Percentiles rank a stretch among this genome's conserved stretches.
These are phyloP conservation scores for Pseudochirops cupreus DNA, from an alignment of 2,797 vertebrate species.

Conservation along the genomic window DNA sequence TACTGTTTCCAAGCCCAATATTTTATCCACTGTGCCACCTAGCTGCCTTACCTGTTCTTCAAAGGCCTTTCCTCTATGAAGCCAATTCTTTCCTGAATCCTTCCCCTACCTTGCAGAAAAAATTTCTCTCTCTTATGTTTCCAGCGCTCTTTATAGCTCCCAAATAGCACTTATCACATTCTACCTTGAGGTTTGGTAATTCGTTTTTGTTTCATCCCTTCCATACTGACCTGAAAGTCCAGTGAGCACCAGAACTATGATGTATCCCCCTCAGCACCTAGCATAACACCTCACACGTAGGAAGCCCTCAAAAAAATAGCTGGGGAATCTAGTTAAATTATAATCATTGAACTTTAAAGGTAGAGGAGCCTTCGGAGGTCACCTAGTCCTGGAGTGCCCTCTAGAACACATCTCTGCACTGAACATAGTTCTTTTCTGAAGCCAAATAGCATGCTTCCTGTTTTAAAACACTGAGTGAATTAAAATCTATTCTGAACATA, in stretches of 20 bases:
- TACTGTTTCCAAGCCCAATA: no score
- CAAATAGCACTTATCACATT: neutral
- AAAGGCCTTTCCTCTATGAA: neutral
- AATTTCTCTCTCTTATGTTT: neutral
- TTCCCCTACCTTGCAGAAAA: neutral
- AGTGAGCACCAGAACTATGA: neutral
- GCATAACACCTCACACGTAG: no score
- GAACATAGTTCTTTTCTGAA: neutral
- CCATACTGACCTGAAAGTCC: neutral
- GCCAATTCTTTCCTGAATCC: neutral
- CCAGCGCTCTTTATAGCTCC: neutral
- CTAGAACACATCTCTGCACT: neutral
- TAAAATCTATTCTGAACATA: neutral
- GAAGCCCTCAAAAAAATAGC: no score
- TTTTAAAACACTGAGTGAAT: conserved; percentile 19
- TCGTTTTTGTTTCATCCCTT: neutral
- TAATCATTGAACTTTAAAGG: neutral
- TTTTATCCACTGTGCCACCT: no score
- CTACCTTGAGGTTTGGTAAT: neutral
- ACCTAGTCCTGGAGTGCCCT: neutral
- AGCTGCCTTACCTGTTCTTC: neutral
- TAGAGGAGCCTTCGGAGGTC: neutral
- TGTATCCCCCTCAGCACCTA: neutral
- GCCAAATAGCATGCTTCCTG: conserved; percentile 9
- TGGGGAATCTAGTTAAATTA: no score